Base-by-base conservation (phyloP, 2,797 vertebrate species). In the Atherinosoma microstoma region DNA sequence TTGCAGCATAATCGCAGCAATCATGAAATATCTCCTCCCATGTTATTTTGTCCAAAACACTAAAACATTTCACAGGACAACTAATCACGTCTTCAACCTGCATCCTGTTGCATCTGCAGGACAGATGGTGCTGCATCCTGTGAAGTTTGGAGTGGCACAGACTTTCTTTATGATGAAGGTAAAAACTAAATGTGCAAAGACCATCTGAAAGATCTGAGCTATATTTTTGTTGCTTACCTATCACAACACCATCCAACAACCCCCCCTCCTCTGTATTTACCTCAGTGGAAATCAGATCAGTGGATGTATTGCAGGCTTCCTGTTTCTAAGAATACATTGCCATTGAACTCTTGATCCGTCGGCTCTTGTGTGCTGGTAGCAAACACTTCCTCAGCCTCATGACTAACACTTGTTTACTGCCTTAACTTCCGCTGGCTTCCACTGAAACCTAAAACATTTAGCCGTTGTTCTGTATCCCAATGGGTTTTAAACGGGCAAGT, bases 261-360 rank as follows among this genome's bases (percentile, higher is more conserved):
- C 47, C 54, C 0, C 51, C 69, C 59, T n/a, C n/a, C n/a, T n/a
- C 76, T 67, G n/a, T 82, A 72, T 86, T 89, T 78, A 84, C 85
- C 63, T 67, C 73, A 18, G 67, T 89, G 83, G 85, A 87, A 88
- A 84, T 84, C 71, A 66, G 61, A 76, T 3, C 70, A 2, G 77
- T 86, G 75, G 90, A 82, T 58, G 67, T 12, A 81, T 80, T 61
- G 65, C 79, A 71, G 70, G 79, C 85, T 92, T 94, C 93, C 93
- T 90, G 90, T 93, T 92, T 91, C 89, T 90, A 93, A 93, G 89
- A 93, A 93, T 93, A 93, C 67, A 63, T 73, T 10, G n/a, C 75
- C 82, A 82, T 87, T 92, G 85, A 92, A 89, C 87, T 87, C 64
- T 79, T 85, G 79, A 70, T 86, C 85, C 8, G 61, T 76, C 65